phyloP scores from a whole-genome alignment of 2,888 invertebrate genomes.

The Xiphydria camelus region DNA sequence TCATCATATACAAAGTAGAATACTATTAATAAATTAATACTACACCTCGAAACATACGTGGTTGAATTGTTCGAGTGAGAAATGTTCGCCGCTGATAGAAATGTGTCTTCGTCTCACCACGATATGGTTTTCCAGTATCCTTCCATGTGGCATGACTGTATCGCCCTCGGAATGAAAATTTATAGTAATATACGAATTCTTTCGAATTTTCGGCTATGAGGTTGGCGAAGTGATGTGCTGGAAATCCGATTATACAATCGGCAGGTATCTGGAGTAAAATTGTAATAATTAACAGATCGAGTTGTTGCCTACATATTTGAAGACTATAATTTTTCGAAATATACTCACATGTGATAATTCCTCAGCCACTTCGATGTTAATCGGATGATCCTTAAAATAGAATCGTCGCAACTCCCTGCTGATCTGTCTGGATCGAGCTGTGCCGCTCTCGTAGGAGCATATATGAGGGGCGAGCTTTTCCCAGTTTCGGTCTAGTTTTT shows the following conservation, averaged over 20 bases:
- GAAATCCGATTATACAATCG: constrained; percentile 65
- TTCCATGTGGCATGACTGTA: constrained; percentile 63
- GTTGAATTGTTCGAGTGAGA: too few relatives aligned
- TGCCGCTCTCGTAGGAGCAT: constrained; percentile 65
- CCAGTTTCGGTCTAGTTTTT: constrained; percentile 65
- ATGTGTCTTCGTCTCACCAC: too few relatives aligned
- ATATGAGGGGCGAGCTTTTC: constrained; percentile 67
- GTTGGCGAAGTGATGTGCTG: constrained; percentile 64
- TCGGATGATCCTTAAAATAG: neutral
- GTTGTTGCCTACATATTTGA: neutral
- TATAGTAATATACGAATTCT: constrained; percentile 64
- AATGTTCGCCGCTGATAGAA: too few relatives aligned
- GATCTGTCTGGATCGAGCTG: constrained; percentile 59
- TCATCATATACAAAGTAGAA: too few relatives aligned
- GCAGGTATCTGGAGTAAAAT: constrained; percentile 59
- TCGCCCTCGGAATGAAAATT: constrained; percentile 64
- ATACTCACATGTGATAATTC: constrained; percentile 1
- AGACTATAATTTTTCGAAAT: neutral
- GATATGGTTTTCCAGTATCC: too few relatives aligned
- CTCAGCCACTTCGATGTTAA: too few relatives aligned
- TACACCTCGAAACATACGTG: too few relatives aligned
- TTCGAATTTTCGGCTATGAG: constrained; percentile 62
- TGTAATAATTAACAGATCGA: neutral
- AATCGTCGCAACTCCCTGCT: constrained; percentile 48
- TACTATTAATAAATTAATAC: constrained; percentile 6